Evolutionary conservation across 2,797 vertebrate species (phyloP).

Genomic region (Ctenochaetus hawaiiensis): DNA sequence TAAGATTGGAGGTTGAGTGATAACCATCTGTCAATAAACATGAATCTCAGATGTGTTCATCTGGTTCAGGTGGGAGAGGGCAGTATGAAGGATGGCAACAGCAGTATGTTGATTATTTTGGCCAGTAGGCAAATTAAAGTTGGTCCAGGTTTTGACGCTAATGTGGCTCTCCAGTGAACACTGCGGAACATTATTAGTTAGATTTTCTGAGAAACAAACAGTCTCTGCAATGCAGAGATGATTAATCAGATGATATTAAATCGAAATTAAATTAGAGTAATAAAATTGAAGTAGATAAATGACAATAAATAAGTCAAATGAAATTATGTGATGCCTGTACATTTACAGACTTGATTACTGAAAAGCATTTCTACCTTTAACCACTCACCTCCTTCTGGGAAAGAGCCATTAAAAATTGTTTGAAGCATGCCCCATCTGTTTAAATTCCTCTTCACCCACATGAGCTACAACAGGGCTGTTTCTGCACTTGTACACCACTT

Average conservation of each 20-base stretch:
- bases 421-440: background rate
- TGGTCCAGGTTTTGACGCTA: background rate
- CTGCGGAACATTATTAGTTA: too few relatives aligned
- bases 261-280: too few relatives aligned
- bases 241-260: too few relatives aligned
- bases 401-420: background rate
- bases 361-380: background rate
- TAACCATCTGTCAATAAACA: background rate
- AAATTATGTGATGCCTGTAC: background rate
- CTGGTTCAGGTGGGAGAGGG: background rate
- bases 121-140: background rate
- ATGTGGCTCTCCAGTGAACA: too few relatives aligned
- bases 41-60: background rate
- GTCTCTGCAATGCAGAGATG: too few relatives aligned
- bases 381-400: too few relatives aligned
- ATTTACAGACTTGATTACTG: background rate
- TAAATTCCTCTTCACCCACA: slow-evolving; percentile 3
- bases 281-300: background rate
- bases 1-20: background rate
- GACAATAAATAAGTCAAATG: background rate
- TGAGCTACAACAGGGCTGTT: background rate
- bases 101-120: background rate
- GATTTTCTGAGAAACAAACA: too few relatives aligned
- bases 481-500: slow-evolving; percentile 1
- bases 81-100: background rate